Evolutionary conservation across 2,113 vertebrate species (phyloP).

Genomic region (Datnioides undecimradiatus): DNA sequence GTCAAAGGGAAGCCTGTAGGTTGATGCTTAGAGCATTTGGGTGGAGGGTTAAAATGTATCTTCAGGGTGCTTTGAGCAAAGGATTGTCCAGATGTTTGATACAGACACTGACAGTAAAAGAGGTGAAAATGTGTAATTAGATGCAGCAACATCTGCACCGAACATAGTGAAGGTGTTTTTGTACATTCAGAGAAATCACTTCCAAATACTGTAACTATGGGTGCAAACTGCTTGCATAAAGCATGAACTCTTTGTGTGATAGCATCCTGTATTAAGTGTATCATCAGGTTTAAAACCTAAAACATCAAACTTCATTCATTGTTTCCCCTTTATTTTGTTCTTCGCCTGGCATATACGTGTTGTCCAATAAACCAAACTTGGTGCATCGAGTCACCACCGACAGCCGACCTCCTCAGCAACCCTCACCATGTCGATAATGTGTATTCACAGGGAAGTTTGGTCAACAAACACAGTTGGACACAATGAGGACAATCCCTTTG

Average conservation of each 20-base stretch:
- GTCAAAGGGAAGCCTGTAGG: not conserved
- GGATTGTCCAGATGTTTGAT: not conserved
- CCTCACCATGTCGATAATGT: not conserved
- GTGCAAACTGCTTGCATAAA: not conserved
- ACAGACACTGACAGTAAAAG: not conserved
- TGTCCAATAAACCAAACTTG: not conserved
- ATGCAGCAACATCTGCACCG: conserved; percentile 9
- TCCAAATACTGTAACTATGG: not conserved
- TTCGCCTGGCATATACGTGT: conserved; percentile 36
- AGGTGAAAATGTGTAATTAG: conserved; percentile 1
- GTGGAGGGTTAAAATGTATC: not conserved
- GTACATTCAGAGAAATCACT: conserved; percentile 3
- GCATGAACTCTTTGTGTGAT: not conserved
- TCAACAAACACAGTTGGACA: conserved; percentile 28
- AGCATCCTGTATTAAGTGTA: not conserved
- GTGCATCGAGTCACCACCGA: not conserved
- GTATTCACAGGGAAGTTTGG: conserved; percentile 6
- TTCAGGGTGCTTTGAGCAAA: conserved; percentile 7
- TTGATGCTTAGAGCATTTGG: not conserved
- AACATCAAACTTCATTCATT: not conserved
- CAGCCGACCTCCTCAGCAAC: not conserved
- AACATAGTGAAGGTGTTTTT: conserved; percentile 12
- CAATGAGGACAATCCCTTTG: conserved; percentile 29
- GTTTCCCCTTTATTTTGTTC: conserved; percentile 20
- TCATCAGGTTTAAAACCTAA: conserved; percentile 9